Evolutionary conservation across 2,113 vertebrate species (phyloP), one percentile per base, ranked within the genome.

Genomic region (Hiodon tergisus): DNA sequence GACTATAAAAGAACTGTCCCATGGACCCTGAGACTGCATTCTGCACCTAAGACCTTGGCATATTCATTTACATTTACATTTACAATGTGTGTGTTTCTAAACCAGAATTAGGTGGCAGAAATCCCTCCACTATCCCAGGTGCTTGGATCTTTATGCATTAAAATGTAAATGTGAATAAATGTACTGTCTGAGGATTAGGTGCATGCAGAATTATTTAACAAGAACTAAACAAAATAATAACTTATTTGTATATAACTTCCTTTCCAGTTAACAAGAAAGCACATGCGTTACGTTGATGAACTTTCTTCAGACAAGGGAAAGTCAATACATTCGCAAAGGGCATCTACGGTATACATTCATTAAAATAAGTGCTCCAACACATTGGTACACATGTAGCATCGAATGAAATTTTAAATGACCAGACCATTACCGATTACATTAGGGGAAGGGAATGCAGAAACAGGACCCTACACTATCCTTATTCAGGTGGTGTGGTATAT

Each of bases 401-500:
- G 50, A 46, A 67, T 67, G 63, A 47, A 5, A 53, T 50, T 57
- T 67, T 53, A 17, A 55, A 58, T 14, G 7, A 10, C 46, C 48
- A 74, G 16, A 67, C 51, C 77, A 71, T 79, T 79, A 72, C 78
- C 75, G 78, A 81, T 74, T 76, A 69, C 67, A 65, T 55, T 78
- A 76, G 67, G 74, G 72, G 78, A 65, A 61, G 72, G 76, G 52
- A 2, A 6, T 58, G 74, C 67, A 50, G 57, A 74, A 77, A 71
- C 63, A 74, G 59, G 5, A 31, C 54, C 65, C 81, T 82, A 91
- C 88, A 91, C 79, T 86, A 84, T 72, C 57, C 53, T 81, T 84
- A 90, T 90, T 92, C 84, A 89, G 81, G 75, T 70, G 3, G 71
- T 57, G 81, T 83, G 85, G 81, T 81, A 81, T 83, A 81, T 77